A percentile compares a stretch with the other conserved stretches of the same genome.
phyloP scores from a whole-genome alignment of 2,113 vertebrate species.

The Pteropus alecto region DNA sequence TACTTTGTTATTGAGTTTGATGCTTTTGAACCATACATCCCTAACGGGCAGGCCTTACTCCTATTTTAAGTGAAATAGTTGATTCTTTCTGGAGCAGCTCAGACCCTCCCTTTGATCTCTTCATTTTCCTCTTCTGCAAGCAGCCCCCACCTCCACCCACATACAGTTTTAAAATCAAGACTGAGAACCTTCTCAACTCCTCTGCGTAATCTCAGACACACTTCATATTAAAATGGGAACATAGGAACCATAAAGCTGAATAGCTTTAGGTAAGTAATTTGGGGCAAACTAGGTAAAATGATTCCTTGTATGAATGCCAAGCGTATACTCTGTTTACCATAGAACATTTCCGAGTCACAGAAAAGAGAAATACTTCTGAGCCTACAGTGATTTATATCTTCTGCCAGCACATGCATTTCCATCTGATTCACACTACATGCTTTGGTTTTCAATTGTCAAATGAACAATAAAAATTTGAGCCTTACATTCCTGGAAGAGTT shows the following conservation, averaged over 20 bases:
- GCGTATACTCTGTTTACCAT: not conserved
- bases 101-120: not conserved
- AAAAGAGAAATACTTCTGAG: slow-evolving; percentile 34
- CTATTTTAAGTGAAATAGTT: not conserved
- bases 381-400: not conserved
- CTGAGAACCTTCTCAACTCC: slow-evolving; percentile 5
- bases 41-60: not conserved
- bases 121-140: not conserved
- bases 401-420: not conserved
- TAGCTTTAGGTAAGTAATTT: slow-evolving; percentile 49
- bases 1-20: not conserved
- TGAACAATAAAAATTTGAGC: slow-evolving; percentile 20
- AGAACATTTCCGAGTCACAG: not conserved
- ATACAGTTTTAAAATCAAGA: slow-evolving; percentile 27
- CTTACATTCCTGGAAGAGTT: not conserved
- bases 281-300: not conserved
- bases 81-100: not conserved
- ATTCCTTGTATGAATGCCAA: not conserved
- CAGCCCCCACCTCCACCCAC: not conserved
- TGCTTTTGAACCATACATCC: not conserved
- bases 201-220: not conserved
- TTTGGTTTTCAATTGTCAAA: slow-evolving; percentile 24
- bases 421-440: not conserved
- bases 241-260: not conserved
- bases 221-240: not conserved